These are phyloP conservation scores for Diarsia brunnea DNA, from an alignment of 2,888 invertebrate genomes.

Conservation along the genomic window DNA sequence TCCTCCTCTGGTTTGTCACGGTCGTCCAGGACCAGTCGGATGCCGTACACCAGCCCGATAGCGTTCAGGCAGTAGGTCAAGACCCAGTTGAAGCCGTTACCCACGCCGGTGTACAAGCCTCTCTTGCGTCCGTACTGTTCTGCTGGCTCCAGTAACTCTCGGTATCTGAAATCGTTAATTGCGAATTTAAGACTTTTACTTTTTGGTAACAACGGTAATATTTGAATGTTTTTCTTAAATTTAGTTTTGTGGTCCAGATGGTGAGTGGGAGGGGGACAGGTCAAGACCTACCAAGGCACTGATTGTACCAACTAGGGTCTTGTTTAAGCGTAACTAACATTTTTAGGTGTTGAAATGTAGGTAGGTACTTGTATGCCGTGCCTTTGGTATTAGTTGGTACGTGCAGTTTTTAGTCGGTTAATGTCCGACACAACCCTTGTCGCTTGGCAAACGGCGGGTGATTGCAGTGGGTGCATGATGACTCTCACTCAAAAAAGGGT, in stretches of 20 bases:
- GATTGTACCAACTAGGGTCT: no score
- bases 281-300: neutral
- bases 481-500: neutral
- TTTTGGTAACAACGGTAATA: neutral
- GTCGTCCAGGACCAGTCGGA: slow-evolving; percentile 92
- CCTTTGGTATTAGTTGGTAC: no score
- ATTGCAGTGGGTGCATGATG: no score
- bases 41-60: slow-evolving; percentile 94
- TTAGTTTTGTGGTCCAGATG: neutral
- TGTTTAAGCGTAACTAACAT: no score
- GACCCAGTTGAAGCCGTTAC: slow-evolving; percentile 94
- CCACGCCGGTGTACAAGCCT: slow-evolving; percentile 93
- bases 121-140: slow-evolving; percentile 92
- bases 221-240: neutral
- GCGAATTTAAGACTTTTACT: neutral
- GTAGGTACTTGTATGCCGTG: no score
- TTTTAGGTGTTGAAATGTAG: neutral
- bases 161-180: slow-evolving; percentile 81
- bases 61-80: slow-evolving; percentile 94
- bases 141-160: slow-evolving; percentile 91
- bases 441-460: no score
- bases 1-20: slow-evolving; percentile 90
- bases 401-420: no score
- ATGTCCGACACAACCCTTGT: no score
- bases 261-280: neutral